Conservation (phyloP, 1,140 invertebrate species). For the Lepeophtheirus salmonis region DNA sequence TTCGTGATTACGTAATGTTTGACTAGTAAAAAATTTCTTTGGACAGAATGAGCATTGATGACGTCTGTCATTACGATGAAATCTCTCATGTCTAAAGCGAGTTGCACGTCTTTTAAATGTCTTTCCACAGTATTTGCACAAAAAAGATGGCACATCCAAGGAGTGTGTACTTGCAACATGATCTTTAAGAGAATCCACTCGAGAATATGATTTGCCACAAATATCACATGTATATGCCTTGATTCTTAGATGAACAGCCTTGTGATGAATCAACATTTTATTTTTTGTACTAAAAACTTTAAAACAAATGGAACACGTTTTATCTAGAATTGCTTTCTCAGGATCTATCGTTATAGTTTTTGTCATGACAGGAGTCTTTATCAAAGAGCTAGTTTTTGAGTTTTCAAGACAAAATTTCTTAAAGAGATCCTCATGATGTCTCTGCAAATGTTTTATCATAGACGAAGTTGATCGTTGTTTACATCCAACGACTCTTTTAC, state of each 20-base stretch:
- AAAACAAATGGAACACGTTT: constrained; percentile 1
- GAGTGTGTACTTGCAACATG: background rate
- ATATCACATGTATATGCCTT: constrained; percentile 20
- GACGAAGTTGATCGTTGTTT: background rate
- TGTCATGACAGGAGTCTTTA: background rate
- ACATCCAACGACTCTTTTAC: background rate
- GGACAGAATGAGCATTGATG: constrained; percentile 22
- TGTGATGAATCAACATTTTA: constrained; percentile 1
- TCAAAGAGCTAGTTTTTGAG: background rate
- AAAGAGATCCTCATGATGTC: background rate
- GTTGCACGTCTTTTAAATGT: background rate
- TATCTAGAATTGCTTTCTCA: background rate
- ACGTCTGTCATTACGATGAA: constrained; percentile 22
- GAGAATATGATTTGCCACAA: constrained; percentile 23
- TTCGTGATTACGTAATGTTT: constrained; percentile 23
- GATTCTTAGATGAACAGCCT: constrained; percentile 5
- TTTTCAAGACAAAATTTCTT: background rate
- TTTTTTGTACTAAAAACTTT: background rate
- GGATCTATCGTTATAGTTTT: background rate
- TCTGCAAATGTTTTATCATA: background rate
- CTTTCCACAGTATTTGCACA: constrained; percentile 23
- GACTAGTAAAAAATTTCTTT: constrained; percentile 23
- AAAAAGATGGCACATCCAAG: constrained; percentile 9
- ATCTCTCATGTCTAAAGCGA: constrained; percentile 20
- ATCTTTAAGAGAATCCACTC: constrained; percentile 21